These are phyloP conservation scores for Pteruthius melanotis DNA, from an alignment of 2,113 vertebrate genomes.

Conservation along the genomic window DNA sequence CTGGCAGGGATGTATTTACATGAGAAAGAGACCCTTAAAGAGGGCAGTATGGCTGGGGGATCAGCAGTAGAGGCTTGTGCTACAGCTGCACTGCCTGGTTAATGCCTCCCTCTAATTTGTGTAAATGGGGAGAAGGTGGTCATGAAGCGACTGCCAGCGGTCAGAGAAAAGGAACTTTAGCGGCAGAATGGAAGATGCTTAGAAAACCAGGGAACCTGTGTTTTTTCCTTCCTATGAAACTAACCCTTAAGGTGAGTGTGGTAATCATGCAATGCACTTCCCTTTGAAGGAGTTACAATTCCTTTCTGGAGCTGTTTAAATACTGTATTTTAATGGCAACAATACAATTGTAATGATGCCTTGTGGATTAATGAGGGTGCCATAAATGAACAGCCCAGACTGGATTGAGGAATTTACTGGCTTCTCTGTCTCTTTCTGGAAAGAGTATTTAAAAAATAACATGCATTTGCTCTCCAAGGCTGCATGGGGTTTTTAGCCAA, in stretches of 20 bases:
- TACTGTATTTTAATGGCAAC: neutral
- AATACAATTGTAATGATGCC: neutral
- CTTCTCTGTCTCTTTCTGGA: neutral
- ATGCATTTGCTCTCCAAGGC: neutral
- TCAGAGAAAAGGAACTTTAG: neutral
- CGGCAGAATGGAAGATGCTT: neutral
- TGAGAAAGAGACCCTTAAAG: neutral
- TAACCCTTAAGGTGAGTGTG: neutral
- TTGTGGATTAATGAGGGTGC: neutral
- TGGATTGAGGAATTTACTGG: neutral
- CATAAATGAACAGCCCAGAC: neutral
- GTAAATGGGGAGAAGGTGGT: neutral
- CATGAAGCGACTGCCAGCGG: neutral
- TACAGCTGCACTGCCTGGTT: neutral
- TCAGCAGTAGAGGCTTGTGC: accelerated
- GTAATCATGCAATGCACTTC: neutral
- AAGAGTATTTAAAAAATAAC: neutral
- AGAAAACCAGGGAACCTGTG: neutral
- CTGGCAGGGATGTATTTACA: neutral
- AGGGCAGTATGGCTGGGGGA: neutral
- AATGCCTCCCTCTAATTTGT: neutral
- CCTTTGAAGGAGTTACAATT: neutral
- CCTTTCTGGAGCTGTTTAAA: neutral
- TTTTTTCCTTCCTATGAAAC: neutral
- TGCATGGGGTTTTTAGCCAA: neutral